Conservation (phyloP, 2,888 invertebrate genomes). For the Micoletzkya japonica region DNA sequence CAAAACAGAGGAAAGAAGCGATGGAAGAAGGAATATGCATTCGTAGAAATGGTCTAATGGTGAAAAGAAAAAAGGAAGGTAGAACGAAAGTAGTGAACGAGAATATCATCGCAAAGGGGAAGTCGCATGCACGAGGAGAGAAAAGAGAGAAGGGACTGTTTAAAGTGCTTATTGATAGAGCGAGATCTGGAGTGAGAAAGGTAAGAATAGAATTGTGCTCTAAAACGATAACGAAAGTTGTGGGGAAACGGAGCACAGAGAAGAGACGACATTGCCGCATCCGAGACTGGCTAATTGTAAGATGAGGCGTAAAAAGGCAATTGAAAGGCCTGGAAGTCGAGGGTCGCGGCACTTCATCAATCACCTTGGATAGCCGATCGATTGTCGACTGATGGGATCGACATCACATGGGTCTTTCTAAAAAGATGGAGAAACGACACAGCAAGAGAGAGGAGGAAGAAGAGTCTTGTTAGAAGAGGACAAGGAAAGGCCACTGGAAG, state of each 20-base stretch:
- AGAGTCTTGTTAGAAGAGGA: background rate
- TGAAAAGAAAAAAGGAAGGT: background rate
- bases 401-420: background rate
- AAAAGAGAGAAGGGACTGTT: background rate
- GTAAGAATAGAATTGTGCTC: background rate
- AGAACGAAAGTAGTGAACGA: background rate
- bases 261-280: no score
- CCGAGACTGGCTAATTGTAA: no score
- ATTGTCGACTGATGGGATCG: background rate
- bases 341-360: no score
- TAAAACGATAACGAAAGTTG: no score
- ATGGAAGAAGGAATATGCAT: background rate
- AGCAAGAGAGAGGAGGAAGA: background rate
- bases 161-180: background rate
- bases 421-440: background rate
- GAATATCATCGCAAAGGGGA: background rate
- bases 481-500: background rate
- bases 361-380: no score
- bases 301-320: no score
- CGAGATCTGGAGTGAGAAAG: background rate
- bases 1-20: background rate
- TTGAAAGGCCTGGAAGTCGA: no score
- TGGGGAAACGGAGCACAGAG: no score
- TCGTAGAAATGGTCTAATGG: no score
- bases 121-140: background rate